A percentile compares a stretch with the other conserved stretches of the same genome.
Evolutionary conservation across 2,888 invertebrate species (phyloP).

Genomic region (Psylliodes chrysocephalus): DNA sequence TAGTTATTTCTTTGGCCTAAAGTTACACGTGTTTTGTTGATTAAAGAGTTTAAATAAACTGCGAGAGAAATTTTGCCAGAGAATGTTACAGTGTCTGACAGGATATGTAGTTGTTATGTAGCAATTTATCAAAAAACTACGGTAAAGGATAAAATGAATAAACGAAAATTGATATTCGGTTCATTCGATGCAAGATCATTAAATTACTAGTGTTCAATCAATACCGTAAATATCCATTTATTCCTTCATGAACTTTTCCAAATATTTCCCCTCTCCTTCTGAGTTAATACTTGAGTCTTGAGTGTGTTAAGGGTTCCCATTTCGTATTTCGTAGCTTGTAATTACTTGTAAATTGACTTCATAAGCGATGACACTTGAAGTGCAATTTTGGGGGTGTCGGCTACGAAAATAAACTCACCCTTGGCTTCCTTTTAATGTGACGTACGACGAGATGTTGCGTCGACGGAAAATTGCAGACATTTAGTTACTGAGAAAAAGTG

Average conservation of each 20-base stretch:
- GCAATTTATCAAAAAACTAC: not conserved
- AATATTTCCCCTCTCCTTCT: not conserved
- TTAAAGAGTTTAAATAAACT: constrained; percentile 16
- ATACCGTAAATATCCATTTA: too few species aligned
- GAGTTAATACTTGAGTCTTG: constrained; percentile 3
- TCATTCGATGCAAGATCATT: too few species aligned
- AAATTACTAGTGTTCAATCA: too few species aligned
- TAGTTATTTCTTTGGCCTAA: constrained; percentile 1
- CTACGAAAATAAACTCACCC: constrained; percentile 40
- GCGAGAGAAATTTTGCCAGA: constrained; percentile 5
- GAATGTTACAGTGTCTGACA: constrained; percentile 1
- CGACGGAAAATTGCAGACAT: constrained; percentile 15
- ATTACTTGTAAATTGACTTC: constrained; percentile 64
- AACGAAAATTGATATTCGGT: too few species aligned
- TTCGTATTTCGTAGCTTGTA: constrained; percentile 47
- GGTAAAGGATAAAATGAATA: too few species aligned
- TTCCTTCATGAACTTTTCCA: not conserved
- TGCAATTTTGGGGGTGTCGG: constrained; percentile 50
- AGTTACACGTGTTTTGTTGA: constrained; percentile 25
- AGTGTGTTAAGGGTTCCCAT: constrained; percentile 12
- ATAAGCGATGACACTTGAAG: constrained; percentile 62
- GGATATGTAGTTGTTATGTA: not conserved
- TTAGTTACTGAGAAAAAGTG: not conserved
- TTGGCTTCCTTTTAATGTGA: constrained; percentile 9
- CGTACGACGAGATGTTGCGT: not conserved